Conservation (phyloP, 1,140 invertebrate species). For the Plectrocnemia conspersa region DNA sequence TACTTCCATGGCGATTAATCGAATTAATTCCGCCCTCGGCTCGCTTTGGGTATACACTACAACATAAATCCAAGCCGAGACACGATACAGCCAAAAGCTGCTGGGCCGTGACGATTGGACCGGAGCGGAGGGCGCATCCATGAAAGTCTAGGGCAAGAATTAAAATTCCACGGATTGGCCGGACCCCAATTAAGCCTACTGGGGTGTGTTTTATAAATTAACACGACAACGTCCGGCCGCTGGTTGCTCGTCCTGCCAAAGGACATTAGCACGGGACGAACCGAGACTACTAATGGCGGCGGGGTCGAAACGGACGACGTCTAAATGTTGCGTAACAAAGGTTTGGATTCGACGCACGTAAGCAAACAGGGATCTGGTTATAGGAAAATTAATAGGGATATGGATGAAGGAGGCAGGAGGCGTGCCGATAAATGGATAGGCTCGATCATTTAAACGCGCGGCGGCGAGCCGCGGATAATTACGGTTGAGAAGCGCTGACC, state of each 20-base stretch:
- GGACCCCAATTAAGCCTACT: conserved; percentile 7
- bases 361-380: background rate
- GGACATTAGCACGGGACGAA: conserved; percentile 3
- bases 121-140: background rate
- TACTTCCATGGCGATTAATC: background rate
- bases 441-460: background rate
- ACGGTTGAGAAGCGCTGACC: too few relatives aligned
- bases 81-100: conserved; percentile 6
- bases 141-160: conserved; percentile 7
- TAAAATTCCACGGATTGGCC: conserved; percentile 16
- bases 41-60: too few relatives aligned
- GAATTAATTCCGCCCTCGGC: conserved; percentile 3
- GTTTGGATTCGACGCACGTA: background rate
- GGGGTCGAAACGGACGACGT: too few relatives aligned
- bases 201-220: conserved; percentile 18
- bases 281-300: conserved; percentile 2
- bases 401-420: background rate
- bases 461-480: too few relatives aligned
- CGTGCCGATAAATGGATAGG: background rate
- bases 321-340: too few relatives aligned
- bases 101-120: conserved; percentile 1
- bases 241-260: background rate
- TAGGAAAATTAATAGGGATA: conserved; percentile 3
- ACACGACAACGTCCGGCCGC: conserved; percentile 7
- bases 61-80: conserved; percentile 7